Percentiles rank a stretch among this genome's conserved stretches.
These are phyloP conservation scores for Crocodylus rhombifer DNA, from an alignment of 2,797 vertebrate species.

Conservation along the genomic window DNA sequence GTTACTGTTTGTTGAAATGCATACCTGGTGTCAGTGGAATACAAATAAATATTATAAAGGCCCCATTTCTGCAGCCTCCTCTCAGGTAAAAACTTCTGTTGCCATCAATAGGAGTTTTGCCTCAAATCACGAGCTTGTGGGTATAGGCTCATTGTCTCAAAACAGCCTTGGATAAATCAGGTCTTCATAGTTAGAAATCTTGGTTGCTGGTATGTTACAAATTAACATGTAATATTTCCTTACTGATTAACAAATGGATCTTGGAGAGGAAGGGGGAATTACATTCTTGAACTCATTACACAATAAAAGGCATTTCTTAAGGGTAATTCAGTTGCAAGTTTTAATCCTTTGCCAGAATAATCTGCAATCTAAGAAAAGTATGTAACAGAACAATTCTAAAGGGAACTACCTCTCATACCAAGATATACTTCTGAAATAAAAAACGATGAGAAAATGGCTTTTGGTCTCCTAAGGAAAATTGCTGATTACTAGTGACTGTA, in stretches of 20 bases:
- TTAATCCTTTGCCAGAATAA: slow-evolving; percentile 15
- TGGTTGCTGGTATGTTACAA: slow-evolving; percentile 33
- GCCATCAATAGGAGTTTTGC: neutral
- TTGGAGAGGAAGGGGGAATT: too few relatives aligned
- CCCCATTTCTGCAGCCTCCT: neutral
- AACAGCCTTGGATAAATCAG: neutral
- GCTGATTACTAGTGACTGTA: neutral
- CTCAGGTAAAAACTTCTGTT: neutral
- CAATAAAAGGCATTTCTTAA: slow-evolving; percentile 28
- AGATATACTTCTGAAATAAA: slow-evolving; percentile 25
- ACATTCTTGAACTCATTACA: slow-evolving; percentile 7
- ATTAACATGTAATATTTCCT: slow-evolving; percentile 29
- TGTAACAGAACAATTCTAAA: neutral
- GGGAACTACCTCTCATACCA: neutral
- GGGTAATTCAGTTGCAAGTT: neutral
- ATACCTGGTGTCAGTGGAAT: neutral
- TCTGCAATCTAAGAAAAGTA: neutral
- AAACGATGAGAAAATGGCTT: neutral
- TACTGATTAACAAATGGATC: slow-evolving; percentile 15
- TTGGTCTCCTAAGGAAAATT: neutral
- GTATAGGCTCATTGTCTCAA: neutral
- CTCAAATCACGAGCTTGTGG: neutral
- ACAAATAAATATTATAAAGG: slow-evolving; percentile 5
- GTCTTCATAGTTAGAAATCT: slow-evolving; percentile 16
- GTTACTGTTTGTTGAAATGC: slow-evolving; percentile 51